phyloP scores from a whole-genome alignment of 2,888 invertebrate species.

The Sarcophaga variegata region DNA sequence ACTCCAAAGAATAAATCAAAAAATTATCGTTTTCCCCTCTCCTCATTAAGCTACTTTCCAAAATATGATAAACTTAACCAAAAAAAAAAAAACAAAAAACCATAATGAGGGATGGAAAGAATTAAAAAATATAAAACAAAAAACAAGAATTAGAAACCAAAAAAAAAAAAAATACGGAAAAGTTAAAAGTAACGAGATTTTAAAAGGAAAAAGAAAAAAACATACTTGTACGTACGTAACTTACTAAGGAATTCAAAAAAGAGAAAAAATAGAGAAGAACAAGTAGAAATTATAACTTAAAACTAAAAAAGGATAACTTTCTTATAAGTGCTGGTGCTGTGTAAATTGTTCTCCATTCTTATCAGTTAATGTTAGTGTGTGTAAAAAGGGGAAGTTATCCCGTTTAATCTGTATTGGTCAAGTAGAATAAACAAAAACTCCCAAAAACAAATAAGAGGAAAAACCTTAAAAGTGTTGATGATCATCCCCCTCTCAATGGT shows the following conservation, averaged over 20 bases:
- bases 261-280: not conserved
- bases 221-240: slow-evolving; percentile 1
- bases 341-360: slow-evolving; percentile 53
- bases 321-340: slow-evolving; percentile 46
- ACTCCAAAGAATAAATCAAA: slow-evolving; percentile 46
- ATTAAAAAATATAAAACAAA: not conserved
- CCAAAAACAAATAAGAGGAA: slow-evolving; percentile 4
- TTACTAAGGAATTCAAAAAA: not conserved
- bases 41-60: not conserved
- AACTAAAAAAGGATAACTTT: slow-evolving; percentile 69
- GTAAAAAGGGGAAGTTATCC: too few species aligned
- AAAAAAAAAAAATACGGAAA: not conserved
- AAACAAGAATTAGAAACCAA: not conserved
- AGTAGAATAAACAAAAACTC: slow-evolving; percentile 1
- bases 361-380: slow-evolving; percentile 1
- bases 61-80: too few species aligned
- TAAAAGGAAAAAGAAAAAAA: not conserved
- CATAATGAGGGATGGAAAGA: not conserved
- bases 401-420: too few species aligned
- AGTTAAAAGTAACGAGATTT: not conserved
- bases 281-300: slow-evolving; percentile 28
- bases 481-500: not conserved
- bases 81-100: not conserved
- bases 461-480: slow-evolving; percentile 41
- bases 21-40: slow-evolving; percentile 38